Evolutionary conservation across 2,888 invertebrate genomes (phyloP).

Genomic region (Ophion slaviceki): DNA sequence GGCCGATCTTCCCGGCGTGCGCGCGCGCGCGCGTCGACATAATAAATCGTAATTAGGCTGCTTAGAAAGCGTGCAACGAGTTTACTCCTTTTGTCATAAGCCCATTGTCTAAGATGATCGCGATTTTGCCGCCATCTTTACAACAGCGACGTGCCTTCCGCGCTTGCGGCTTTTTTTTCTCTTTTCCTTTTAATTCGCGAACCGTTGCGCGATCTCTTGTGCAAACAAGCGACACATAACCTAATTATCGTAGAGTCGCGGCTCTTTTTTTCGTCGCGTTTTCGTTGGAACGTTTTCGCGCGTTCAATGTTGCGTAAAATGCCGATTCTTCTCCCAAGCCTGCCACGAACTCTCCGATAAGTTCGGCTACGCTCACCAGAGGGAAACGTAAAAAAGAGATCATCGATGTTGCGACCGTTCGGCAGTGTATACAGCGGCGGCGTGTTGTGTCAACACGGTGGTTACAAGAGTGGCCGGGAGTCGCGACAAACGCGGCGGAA

Average conservation of each 20-base stretch:
- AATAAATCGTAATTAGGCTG: conserved; percentile 70
- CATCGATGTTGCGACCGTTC: no score
- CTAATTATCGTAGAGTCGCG: conserved; percentile 7
- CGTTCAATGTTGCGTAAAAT: no score
- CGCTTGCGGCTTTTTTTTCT: neutral
- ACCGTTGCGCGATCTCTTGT: conserved; percentile 11
- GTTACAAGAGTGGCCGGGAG: no score
- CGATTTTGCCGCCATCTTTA: conserved; percentile 33
- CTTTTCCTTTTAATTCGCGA: neutral
- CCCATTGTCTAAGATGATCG: conserved; percentile 60
- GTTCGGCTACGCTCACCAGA: neutral
- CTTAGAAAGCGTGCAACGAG: conserved; percentile 70
- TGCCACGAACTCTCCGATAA: neutral
- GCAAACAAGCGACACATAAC: conserved; percentile 15
- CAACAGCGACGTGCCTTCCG: neutral
- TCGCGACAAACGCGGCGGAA: no score
- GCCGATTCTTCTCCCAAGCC: neutral
- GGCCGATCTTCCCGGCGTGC: conserved; percentile 50
- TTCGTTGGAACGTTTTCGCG: no score
- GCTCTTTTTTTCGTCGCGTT: no score
- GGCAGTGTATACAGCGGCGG: no score
- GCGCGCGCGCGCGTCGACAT: conserved; percentile 57
- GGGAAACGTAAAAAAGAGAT: neutral
- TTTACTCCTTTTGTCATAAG: conserved; percentile 60
- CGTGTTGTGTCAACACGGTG: no score